A percentile compares a stretch with the other conserved stretches of the same genome.
phyloP scores from a whole-genome alignment of 2,113 vertebrate species.

The Gymnorhina tibicen region DNA sequence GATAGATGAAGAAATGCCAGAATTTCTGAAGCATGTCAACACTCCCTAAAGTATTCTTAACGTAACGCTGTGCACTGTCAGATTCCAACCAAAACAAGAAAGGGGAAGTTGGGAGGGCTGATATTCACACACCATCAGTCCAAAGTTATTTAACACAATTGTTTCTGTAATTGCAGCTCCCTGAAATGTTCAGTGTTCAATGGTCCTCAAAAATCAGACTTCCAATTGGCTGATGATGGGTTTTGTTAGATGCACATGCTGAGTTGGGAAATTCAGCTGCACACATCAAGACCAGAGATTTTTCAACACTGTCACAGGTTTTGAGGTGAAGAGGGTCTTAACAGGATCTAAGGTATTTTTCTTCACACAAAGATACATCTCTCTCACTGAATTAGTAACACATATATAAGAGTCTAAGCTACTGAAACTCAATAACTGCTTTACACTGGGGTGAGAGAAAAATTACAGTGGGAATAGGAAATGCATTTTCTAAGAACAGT shows the following conservation, averaged over 20 bases:
- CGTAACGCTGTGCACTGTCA: background rate
- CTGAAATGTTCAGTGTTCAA: conserved; percentile 45
- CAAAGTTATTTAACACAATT: conserved; percentile 62
- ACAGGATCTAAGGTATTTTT: background rate
- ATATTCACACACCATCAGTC: conserved; percentile 36
- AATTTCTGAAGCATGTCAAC: background rate
- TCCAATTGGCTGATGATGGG: conserved; percentile 27
- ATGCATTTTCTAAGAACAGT: background rate
- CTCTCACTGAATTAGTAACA: background rate
- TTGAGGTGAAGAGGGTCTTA: background rate
- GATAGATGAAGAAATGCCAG: background rate
- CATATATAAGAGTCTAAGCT: background rate
- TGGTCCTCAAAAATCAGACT: conserved; percentile 49
- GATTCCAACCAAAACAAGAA: background rate
- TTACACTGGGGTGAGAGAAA: background rate
- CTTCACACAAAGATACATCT: background rate
- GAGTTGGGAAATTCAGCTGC: background rate
- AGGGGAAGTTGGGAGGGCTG: conserved; percentile 1
- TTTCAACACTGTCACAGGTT: background rate
- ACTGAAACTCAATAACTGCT: background rate
- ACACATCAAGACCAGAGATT: background rate
- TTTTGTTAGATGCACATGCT: background rate
- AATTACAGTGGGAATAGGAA: background rate
- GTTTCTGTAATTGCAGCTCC: conserved; percentile 53
- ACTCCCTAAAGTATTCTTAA: background rate